Evolutionary conservation across 1,140 invertebrate species (phyloP).

Genomic region (Cherax quadricarinatus): DNA sequence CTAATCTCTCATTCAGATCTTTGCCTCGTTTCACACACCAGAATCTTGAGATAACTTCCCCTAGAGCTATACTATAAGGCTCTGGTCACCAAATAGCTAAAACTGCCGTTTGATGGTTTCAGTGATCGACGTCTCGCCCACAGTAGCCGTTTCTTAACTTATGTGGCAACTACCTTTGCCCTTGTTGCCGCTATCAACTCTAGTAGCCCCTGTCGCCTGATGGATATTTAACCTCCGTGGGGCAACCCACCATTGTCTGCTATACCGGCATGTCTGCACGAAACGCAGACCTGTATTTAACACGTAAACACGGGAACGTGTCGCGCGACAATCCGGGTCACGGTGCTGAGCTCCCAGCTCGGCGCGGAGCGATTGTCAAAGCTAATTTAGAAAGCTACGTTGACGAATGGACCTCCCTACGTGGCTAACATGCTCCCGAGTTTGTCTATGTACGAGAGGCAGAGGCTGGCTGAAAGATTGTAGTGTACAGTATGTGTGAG

Average conservation of each 20-base stretch:
- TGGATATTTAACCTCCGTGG: not conserved
- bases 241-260: not conserved
- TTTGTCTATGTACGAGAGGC: not conserved
- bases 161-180: no score
- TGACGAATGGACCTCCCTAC: not conserved
- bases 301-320: constrained; percentile 39
- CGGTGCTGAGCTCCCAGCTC: not conserved
- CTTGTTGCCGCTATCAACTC: no score
- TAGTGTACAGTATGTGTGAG: not conserved
- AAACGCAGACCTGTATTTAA: constrained; percentile 29
- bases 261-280: constrained; percentile 2
- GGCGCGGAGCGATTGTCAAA: constrained; percentile 4
- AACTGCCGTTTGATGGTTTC: no score
- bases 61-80: no score
- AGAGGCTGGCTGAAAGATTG: not conserved
- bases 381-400: constrained; percentile 39
- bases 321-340: constrained; percentile 15
- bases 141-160: no score
- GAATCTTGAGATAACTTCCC: no score
- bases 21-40: no score
- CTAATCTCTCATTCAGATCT: no score
- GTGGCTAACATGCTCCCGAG: not conserved
- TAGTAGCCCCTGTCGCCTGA: no score
- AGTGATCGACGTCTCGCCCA: no score
- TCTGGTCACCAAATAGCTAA: no score